Base-by-base conservation (phyloP, 1,140 invertebrate genomes). In the Thrips palmi region DNA sequence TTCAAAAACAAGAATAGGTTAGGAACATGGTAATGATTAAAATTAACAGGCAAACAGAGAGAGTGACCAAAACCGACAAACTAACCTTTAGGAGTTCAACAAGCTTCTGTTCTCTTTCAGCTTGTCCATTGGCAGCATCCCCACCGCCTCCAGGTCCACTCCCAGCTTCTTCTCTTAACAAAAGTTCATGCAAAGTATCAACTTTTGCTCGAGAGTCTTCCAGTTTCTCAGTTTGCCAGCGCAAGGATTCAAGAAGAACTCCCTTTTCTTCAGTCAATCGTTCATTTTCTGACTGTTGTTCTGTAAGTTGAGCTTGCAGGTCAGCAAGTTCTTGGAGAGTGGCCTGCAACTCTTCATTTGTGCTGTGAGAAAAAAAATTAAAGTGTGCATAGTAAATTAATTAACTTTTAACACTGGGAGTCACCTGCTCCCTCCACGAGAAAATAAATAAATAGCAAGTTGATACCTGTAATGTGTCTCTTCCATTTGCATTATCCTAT, bases 291-390 rank as follows among this genome's bases (percentile, higher is more conserved):
- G 74, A 67, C 53, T 88, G 84, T 2, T 89, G 65, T 50, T 89
- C 85, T 6, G 71, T 73, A 35, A 92, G 63, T 55, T 87, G 83
- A 18, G 75, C 68, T 57, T 82, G 86, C 22, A 93, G 61, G 56
- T 93, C 88, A 23, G 82, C 78, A 37, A 93, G 59, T 59, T 93
- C 88, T 48, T 91, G 87, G 28, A 93, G 63, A 0, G 88, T 93
- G 0, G 88, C 89, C 60, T 93, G 87, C 1, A 94, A 62, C 58
- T 94, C 89, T 60, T 94, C 88, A 53, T 84, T 89, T n/a, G 88
- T 93, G 33, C 77, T 77, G 47, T 62, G 70, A 52, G 63, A 25
- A 11, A 8, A 27, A 27, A 7, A 27, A 27, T 27, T n/a, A n/a
- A n/a, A n/a, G n/a, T n/a, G n/a, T n/a, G n/a, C n/a, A 39, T 25